Conservation (phyloP, 2,888 invertebrate species). For the Anthrax anthrax region DNA sequence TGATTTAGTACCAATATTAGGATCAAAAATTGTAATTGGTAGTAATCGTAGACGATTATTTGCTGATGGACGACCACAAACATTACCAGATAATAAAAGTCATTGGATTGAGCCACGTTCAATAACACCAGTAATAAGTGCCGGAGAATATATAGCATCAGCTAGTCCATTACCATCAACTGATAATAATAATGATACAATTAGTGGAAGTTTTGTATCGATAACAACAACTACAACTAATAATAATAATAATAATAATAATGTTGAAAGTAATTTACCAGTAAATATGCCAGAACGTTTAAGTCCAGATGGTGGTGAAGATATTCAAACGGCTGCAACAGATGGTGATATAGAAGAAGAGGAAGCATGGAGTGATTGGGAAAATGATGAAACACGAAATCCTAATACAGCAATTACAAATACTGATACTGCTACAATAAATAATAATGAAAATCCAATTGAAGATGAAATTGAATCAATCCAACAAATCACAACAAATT, state of each 20-base stretch:
- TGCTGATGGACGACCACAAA: conserved; percentile 64
- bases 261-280: conserved; percentile 27
- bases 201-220: conserved; percentile 17
- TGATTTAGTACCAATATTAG: conserved; percentile 69
- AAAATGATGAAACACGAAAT: conserved; percentile 33
- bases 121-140: conserved; percentile 30
- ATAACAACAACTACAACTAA: not conserved
- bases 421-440: conserved; percentile 15
- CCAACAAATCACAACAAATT: too few species aligned
- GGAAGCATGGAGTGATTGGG: conserved; percentile 76
- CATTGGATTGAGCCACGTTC: conserved; percentile 31
- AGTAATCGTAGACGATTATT: conserved; percentile 69
- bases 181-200: conserved; percentile 7
- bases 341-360: conserved; percentile 40
- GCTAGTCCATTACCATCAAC: conserved; percentile 28
- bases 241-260: not conserved
- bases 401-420: too few species aligned
- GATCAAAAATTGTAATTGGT: conserved; percentile 73
- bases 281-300: conserved; percentile 53
- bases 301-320: conserved; percentile 74
- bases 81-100: conserved; percentile 7
- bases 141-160: conserved; percentile 25
- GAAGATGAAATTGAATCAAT: too few species aligned
- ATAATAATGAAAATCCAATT: too few species aligned
- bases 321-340: conserved; percentile 36